Conservation (phyloP, 2,888 invertebrate species). For the Phengaris alcon region DNA sequence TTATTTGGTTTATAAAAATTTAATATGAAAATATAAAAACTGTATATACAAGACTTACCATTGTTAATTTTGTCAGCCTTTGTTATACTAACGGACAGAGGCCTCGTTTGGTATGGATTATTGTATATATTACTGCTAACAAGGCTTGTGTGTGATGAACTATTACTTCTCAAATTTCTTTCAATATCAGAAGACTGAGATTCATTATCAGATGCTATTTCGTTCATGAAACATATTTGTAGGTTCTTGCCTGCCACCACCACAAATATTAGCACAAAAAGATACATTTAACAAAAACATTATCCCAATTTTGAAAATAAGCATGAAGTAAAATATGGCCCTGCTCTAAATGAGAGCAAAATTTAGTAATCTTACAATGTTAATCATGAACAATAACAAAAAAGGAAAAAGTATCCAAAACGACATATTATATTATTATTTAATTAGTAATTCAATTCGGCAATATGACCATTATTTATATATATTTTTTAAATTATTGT, state of each 20-base stretch:
- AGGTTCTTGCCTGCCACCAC: constrained; percentile 89
- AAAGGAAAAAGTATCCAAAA: too few species aligned
- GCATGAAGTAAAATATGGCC: constrained; percentile 21
- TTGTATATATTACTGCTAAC: constrained; percentile 69
- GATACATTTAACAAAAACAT: constrained; percentile 36
- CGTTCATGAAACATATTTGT: constrained; percentile 97
- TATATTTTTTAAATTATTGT: too few species aligned
- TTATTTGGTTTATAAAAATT: too few species aligned
- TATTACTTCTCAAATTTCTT: constrained; percentile 61
- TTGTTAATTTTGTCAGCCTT: constrained; percentile 70
- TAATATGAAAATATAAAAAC: too few species aligned
- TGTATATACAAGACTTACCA: constrained; percentile 46
- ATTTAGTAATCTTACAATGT: neutral
- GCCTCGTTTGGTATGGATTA: constrained; percentile 74
- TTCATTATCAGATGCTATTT: constrained; percentile 91
- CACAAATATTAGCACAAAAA: constrained; percentile 40
- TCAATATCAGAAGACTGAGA: constrained; percentile 88
- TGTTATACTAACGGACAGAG: constrained; percentile 69
- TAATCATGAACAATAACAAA: neutral
- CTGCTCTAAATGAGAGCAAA: neutral
- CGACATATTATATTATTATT: neutral
- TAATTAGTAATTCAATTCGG: neutral
- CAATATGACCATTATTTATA: neutral
- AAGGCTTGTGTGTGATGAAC: constrained; percentile 64
- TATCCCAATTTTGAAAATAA: constrained; percentile 37